These are phyloP conservation scores for Falco columbarius DNA, from an alignment of 2,797 vertebrate species.

Conservation along the genomic window DNA sequence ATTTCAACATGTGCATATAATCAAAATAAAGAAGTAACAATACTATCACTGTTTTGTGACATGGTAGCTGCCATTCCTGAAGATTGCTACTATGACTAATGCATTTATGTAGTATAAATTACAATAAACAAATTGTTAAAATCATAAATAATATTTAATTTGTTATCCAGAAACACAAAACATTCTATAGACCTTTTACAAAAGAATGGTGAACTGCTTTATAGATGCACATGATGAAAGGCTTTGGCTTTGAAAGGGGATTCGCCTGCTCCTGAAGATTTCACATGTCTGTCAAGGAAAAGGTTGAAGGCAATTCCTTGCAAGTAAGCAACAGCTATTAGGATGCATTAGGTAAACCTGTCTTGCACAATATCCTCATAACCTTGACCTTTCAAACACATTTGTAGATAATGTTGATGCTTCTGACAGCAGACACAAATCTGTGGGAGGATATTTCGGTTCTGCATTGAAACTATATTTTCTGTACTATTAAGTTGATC, in stretches of 20 bases:
- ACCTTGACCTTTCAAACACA: conserved; percentile 7
- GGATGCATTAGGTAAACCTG: conserved; percentile 8
- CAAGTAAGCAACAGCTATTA: not conserved
- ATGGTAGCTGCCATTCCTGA: not conserved
- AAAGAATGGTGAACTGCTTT: not conserved
- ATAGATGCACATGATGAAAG: not conserved
- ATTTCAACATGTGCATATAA: not conserved
- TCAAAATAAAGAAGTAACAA: not conserved
- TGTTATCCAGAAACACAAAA: not conserved
- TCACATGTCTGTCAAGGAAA: not conserved
- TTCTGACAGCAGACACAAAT: conserved; percentile 34
- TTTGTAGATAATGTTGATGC: conserved; percentile 11
- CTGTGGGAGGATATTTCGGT: not conserved
- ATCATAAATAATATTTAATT: not conserved
- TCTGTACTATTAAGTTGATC: not conserved
- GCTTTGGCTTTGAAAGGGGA: not conserved
- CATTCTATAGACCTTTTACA: not conserved
- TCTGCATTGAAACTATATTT: not conserved
- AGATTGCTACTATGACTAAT: not conserved
- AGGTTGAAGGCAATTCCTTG: not conserved
- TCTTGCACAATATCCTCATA: not conserved
- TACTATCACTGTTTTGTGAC: not conserved
- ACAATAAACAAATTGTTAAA: not conserved
- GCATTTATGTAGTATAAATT: not conserved
- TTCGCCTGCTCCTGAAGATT: not conserved